phyloP scores from a whole-genome alignment of 2,113 vertebrate genomes.

The Pseudolaguvia tuberculata region DNA sequence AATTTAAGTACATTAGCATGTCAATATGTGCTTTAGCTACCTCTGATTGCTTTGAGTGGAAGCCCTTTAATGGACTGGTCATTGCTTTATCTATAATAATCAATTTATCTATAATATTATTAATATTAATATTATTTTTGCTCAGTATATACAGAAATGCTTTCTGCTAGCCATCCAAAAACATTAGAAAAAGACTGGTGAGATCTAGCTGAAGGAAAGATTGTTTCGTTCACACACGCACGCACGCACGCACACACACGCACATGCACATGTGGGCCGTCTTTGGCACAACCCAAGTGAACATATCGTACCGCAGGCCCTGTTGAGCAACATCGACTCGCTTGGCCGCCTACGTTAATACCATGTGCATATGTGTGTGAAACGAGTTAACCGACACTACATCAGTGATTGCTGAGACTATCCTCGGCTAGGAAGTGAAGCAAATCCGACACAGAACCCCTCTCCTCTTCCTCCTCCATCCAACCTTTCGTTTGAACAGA shows the following conservation, averaged over 20 bases:
- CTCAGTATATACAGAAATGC: not conserved
- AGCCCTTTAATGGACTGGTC: not conserved
- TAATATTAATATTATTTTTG: too few relatives aligned
- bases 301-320: slow-evolving; percentile 38
- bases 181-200: too few relatives aligned
- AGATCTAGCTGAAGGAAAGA: not conserved
- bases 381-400: slow-evolving; percentile 34
- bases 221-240: not conserved
- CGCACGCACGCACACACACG: too few relatives aligned
- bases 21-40: slow-evolving; percentile 36
- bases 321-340: slow-evolving; percentile 23
- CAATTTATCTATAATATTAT: too few relatives aligned
- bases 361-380: slow-evolving; percentile 34
- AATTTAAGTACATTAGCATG: slow-evolving; percentile 53
- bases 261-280: not conserved
- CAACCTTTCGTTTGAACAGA: slow-evolving; percentile 30
- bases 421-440: slow-evolving; percentile 36
- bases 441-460: slow-evolving; percentile 10
- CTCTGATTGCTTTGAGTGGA: slow-evolving; percentile 22
- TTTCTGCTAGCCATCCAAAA: not conserved
- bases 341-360: slow-evolving; percentile 24
- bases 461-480: not conserved
- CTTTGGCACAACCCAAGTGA: slow-evolving; percentile 18
- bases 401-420: slow-evolving; percentile 29
- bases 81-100: too few relatives aligned